Base-by-base conservation (phyloP, 2,797 vertebrate species). In the Dromococcyx pavoninus region DNA sequence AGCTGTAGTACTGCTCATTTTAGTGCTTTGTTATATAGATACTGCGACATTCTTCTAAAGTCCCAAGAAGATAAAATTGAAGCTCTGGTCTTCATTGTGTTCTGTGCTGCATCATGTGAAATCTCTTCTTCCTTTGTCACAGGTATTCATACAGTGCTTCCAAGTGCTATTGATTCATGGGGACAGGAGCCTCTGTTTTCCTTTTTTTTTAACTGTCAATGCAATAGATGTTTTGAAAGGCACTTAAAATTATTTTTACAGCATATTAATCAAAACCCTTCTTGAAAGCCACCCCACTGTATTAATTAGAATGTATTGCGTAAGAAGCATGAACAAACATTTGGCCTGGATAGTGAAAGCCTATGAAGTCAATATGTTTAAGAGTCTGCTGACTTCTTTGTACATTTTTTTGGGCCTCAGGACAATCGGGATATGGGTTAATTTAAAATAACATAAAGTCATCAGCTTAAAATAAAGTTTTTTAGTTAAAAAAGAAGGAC, bases 391-490 rank as follows among this genome's bases (percentile, higher is more conserved):
- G 30, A 39, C 12, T 17, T 74, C n/a, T 91, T 46, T 62, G 5
- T 35, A 37, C 9, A 5, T 28, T 28, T 88, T 88, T 60, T 37
- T 3, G 35, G 54, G 74, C 72, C 50, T 41, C 2, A 0, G 64
- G 54, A 86, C 46, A 91, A 33, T 50, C 43, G 53, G 53, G 18
- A 21, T 75, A 25, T 75, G 39, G 32, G 13, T 71, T 86, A 66
- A 69, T 65, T 89, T 91, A 83, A 91, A 93, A 86, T 44, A 83
- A 46, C n/a, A 74, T 71, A 48, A 89, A 79, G 9, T 80, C 41
- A 86, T 88, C 50, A 43, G 3, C n/a, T 91, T 80, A 83, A 87
- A 91, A 92, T 77, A 2, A 57, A 51, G 48, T 73, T 80, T 53
- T 70, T 77, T 91, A 22, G 33, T 46, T 69, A 44, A 83, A 88